A percentile compares a stretch with the other conserved stretches of the same genome.
Conservation (phyloP, 2,888 invertebrate genomes). For the Drosophila rubida region DNA sequence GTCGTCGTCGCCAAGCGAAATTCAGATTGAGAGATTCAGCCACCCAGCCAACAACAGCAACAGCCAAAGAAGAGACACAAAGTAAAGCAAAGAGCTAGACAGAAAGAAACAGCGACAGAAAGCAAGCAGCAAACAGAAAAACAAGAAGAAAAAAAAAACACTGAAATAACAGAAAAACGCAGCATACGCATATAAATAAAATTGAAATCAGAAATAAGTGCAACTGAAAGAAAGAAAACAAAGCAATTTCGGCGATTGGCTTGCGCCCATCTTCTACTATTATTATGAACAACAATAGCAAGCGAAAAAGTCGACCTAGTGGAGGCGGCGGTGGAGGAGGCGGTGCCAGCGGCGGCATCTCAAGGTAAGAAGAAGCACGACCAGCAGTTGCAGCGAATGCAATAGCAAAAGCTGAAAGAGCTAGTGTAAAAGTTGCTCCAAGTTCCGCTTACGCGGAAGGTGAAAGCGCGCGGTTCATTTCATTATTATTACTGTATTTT, state of each 20-base stretch:
- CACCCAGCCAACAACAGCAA: conserved; percentile 39
- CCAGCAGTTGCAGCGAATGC: conserved; percentile 57
- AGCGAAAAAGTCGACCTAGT: conserved; percentile 93
- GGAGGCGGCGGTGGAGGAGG: conserved; percentile 69
- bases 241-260: conserved; percentile 61
- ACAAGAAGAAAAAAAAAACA: conserved; percentile 38
- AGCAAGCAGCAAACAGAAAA: conserved; percentile 46
- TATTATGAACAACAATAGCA: conserved; percentile 87
- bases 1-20: conserved; percentile 64
- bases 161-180: conserved; percentile 44
- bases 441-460: conserved; percentile 48
- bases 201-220: conserved; percentile 56
- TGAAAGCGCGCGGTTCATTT: conserved; percentile 55
- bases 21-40: conserved; percentile 48
- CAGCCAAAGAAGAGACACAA: conserved; percentile 39
- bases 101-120: conserved; percentile 53
- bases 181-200: conserved; percentile 56
- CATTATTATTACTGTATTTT: conserved; percentile 15
- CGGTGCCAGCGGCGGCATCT: conserved; percentile 76
- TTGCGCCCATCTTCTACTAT: conserved; percentile 58
- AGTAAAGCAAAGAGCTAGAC: conserved; percentile 17
- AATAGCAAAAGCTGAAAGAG: conserved; percentile 54
- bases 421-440: conserved; percentile 22
- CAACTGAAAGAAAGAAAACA: conserved; percentile 34
- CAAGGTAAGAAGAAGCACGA: conserved; percentile 79